Base-by-base conservation (phyloP, 1,140 invertebrate genomes). In the Riptortus pedestris region DNA sequence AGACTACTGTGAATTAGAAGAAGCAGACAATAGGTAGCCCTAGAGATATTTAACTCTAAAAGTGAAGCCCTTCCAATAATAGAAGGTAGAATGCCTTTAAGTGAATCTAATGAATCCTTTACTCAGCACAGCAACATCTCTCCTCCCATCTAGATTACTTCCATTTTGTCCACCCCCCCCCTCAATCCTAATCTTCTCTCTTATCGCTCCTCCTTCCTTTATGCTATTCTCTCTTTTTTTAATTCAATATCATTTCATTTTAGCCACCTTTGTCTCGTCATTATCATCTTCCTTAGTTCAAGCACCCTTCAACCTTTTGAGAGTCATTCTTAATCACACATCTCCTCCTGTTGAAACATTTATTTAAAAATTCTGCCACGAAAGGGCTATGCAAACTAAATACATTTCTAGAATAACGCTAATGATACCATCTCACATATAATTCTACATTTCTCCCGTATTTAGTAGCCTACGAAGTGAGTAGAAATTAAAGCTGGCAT, bases 31-130 rank as follows among this genome's bases (percentile, higher is more conserved):
- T 20, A n/a, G 16, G 9, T 4, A 47, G 45, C 3, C 33, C 33
- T 4, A 47, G 11, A 2, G 7, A n/a, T 47, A 47, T 47, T 47
- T 47, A n/a, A n/a, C n/a, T n/a, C n/a, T n/a, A 47, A 47, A 22
- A n/a, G 45, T 20, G 45, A n/a, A 1, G 45, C 45, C 16, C 45
- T n/a, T n/a, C n/a, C n/a, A n/a, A n/a, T 47, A 47, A 47, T 47
- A 47, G 45, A 47, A 47, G 45, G 45, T 47, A 9, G 16, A 47
- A 47, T 47, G 45, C 12, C 45, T 47, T 47, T 47, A 47, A n/a
- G 45, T 47, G 45, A n/a, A n/a, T 4, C 16, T 47, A 47, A 47
- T 47, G 45, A 47, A 47, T 47, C 45, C 45, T 47, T 47, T 47
- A n/a, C 9, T 22, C n/a, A n/a, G n/a, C n/a, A 4, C 2, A n/a